A percentile compares a stretch with the other conserved stretches of the same genome.
Evolutionary conservation across 1,140 invertebrate species (phyloP).

Genomic region (Archegozetes longisetosus): DNA sequence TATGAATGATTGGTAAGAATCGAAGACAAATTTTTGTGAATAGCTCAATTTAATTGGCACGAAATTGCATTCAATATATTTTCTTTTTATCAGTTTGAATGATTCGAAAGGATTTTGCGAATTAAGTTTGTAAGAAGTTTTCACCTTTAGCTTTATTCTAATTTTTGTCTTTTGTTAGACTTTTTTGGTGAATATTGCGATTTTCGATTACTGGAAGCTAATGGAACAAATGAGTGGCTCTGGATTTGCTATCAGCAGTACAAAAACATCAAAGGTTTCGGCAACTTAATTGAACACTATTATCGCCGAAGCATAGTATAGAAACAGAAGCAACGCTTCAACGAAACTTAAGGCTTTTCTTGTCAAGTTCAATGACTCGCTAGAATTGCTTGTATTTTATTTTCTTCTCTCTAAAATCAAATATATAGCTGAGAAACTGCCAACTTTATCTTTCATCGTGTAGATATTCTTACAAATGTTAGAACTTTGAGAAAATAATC

Average conservation of each 20-base stretch:
- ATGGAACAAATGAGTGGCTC: background rate
- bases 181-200: background rate
- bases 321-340: background rate
- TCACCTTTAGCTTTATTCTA: background rate
- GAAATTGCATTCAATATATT: no score
- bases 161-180: background rate
- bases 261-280: background rate
- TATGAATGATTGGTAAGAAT: no score
- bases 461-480: no score
- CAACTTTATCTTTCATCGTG: no score
- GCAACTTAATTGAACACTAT: background rate
- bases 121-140: background rate
- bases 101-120: background rate
- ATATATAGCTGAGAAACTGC: no score
- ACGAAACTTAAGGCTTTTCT: background rate
- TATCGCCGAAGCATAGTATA: background rate
- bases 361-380: background rate
- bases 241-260: background rate
- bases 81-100: no score
- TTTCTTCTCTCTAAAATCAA: background rate
- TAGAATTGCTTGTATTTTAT: background rate
- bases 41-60: no score
- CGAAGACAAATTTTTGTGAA: no score
- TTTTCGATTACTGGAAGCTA: background rate
- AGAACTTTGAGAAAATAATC: no score